Evolutionary conservation across 2,113 vertebrate species (phyloP), one percentile per base, ranked within the genome.

Genomic region (Pedionomus torquatus): DNA sequence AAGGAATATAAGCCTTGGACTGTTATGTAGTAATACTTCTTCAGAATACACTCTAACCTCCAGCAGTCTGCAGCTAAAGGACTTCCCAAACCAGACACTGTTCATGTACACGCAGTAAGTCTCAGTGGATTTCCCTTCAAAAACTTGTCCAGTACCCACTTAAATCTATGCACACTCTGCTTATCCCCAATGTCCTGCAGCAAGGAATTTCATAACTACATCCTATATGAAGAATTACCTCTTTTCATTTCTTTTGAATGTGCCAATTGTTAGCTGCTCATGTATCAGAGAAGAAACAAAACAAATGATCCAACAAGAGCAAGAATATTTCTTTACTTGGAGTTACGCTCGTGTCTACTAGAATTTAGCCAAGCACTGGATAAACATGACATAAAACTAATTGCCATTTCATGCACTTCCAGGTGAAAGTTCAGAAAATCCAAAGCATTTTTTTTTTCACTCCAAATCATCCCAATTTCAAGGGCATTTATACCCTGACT

Each of bases 371-470:
- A 69, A 80, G 28, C 41, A 54, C 31, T 86, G 66, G 21, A 51
- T 71, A 71, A 93, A 84, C 18, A 63, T 28, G 35, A 9, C 17
- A 75, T 64, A 83, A 79, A 91, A 78, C 8, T 87, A 81, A 81
- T 23, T 3, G 1, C 17, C 35, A 65, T 93, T 89, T 95, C 65
- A 24, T 94, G 41, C 5, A 44, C 30, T 92, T 91, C 54, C 46
- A 58, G 41, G 31, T 91, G 49, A 93, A 89, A 87, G 23, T 81
- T 91, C 65, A 79, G 49, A 76, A 87, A 92, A 96, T 63, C 18
- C 7, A 5, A 65, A 74, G 17, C 17, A 44, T 75, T 87, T 46
- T 72, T 70, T 69, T 74, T 76, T 61, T 5, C 12, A 52, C n/a
- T 79, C 48, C 54, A 84, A 57, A 87, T 82, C 31, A 63, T 83